Percentiles rank a stretch among this genome's conserved stretches.
phyloP scores from a whole-genome alignment of 1,140 invertebrate genomes.

The Nephila pilipes region DNA sequence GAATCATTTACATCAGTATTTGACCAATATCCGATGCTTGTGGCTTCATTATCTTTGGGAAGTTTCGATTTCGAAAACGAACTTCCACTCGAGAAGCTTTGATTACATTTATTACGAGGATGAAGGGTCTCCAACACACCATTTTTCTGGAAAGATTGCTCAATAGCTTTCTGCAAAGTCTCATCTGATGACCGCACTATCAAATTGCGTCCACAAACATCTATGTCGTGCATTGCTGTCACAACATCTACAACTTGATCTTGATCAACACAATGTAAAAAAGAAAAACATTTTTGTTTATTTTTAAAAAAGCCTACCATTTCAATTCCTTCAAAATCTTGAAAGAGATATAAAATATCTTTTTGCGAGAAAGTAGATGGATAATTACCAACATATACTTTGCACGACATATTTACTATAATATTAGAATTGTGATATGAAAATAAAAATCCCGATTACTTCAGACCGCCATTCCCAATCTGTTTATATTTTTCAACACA shows the following conservation, averaged over 20 bases:
- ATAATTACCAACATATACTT: constrained; percentile 64
- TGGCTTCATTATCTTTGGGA: background rate
- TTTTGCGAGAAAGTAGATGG: background rate
- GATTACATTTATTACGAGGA: background rate
- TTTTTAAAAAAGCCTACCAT: background rate
- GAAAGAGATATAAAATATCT: constrained; percentile 39
- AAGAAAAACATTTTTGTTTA: constrained; percentile 57
- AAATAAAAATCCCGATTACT: too few relatives aligned
- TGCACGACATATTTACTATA: background rate
- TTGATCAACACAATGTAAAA: constrained; percentile 23
- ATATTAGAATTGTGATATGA: background rate
- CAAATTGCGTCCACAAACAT: constrained; percentile 42
- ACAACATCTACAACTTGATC: constrained; percentile 44
- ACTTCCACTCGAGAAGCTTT: background rate
- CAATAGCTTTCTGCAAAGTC: constrained; percentile 7
- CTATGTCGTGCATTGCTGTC: background rate
- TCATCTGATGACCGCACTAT: constrained; percentile 43
- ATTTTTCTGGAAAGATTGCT: background rate
- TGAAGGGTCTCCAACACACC: background rate
- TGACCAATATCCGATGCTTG: background rate
- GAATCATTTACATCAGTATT: background rate
- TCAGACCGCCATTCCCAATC: too few relatives aligned
- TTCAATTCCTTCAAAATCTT: constrained; percentile 57
- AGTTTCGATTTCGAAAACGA: background rate
- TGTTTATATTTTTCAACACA: too few relatives aligned